Conservation (phyloP, 1,140 invertebrate species). For the Ctenoplectra terminalis region DNA sequence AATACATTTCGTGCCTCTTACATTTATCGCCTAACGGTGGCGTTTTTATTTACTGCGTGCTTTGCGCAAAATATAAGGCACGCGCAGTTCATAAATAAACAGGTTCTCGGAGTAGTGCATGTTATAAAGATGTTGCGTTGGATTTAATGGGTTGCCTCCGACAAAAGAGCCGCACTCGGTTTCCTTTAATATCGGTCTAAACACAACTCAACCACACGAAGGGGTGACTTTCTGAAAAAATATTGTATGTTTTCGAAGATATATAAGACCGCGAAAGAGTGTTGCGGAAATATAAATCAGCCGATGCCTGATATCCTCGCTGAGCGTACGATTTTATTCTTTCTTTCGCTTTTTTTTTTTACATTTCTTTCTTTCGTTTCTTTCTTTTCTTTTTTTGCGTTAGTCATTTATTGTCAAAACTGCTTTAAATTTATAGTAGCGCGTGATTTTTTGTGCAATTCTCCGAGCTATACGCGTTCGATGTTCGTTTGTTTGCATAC, state of each 20-base stretch:
- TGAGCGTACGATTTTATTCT: neutral
- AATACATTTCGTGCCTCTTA: no score
- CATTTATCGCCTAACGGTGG: neutral
- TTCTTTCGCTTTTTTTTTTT: no score
- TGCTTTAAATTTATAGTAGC: neutral
- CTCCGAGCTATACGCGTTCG: neutral
- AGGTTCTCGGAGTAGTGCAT: neutral
- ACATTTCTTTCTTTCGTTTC: no score
- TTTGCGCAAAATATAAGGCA: neutral
- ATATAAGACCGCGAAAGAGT: neutral
- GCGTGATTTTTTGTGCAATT: no score
- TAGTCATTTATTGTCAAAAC: neutral
- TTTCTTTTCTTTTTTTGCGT: no score
- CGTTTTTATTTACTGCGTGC: neutral
- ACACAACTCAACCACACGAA: neutral
- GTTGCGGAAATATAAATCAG: neutral
- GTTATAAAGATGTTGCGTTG: slow-evolving; percentile 15
- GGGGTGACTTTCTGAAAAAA: neutral
- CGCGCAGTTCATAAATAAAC: slow-evolving; percentile 12
- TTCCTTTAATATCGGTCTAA: slow-evolving; percentile 21
- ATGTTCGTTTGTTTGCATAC: neutral
- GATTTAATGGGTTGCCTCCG: slow-evolving; percentile 17
- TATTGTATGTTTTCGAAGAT: neutral
- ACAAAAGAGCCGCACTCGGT: neutral
- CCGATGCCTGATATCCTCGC: neutral